Conservation (phyloP, 2,888 invertebrate genomes). For the Trissolcus brochymenae region DNA sequence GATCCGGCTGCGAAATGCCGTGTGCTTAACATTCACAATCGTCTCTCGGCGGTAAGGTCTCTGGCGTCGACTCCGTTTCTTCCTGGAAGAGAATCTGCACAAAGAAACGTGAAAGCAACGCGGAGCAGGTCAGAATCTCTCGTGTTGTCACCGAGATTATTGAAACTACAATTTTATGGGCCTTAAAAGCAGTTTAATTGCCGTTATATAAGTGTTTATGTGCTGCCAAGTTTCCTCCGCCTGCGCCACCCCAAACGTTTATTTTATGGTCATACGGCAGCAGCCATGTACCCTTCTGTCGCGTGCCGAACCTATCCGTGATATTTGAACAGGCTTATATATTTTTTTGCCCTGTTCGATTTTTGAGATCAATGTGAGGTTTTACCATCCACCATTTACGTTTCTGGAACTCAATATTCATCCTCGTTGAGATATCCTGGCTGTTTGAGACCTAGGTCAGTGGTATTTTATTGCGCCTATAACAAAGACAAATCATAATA, state of each 20-base stretch:
- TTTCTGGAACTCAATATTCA: slow-evolving; percentile 25
- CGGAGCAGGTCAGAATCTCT: slow-evolving; percentile 71
- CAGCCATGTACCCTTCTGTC: slow-evolving; percentile 72
- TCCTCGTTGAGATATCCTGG: not conserved
- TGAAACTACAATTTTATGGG: slow-evolving; percentile 77
- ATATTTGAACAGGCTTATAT: slow-evolving; percentile 60
- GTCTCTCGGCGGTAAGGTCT: slow-evolving; percentile 23
- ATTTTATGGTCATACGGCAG: slow-evolving; percentile 76
- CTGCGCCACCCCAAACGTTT: slow-evolving; percentile 75
- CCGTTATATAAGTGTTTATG: slow-evolving; percentile 77
- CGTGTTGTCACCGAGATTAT: slow-evolving; percentile 77
- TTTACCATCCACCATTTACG: slow-evolving; percentile 3
- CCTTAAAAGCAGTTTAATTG: slow-evolving; percentile 77
- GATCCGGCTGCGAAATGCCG: slow-evolving; percentile 29
- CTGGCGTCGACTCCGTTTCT: slow-evolving; percentile 31
- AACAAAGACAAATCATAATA: slow-evolving; percentile 37
- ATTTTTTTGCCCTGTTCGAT: slow-evolving; percentile 35
- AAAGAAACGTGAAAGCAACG: slow-evolving; percentile 51
- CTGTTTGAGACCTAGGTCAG: slow-evolving; percentile 31
- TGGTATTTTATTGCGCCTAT: slow-evolving; percentile 32
- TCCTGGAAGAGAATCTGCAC: slow-evolving; percentile 49
- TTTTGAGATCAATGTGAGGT: slow-evolving; percentile 13
- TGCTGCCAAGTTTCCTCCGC: slow-evolving; percentile 73
- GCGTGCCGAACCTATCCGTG: slow-evolving; percentile 74
- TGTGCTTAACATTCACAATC: slow-evolving; percentile 18